Percentiles rank a stretch among this genome's conserved stretches.
These are phyloP conservation scores for Protosalanx chinensis DNA, from an alignment of 2,797 vertebrate genomes.

Conservation along the genomic window DNA sequence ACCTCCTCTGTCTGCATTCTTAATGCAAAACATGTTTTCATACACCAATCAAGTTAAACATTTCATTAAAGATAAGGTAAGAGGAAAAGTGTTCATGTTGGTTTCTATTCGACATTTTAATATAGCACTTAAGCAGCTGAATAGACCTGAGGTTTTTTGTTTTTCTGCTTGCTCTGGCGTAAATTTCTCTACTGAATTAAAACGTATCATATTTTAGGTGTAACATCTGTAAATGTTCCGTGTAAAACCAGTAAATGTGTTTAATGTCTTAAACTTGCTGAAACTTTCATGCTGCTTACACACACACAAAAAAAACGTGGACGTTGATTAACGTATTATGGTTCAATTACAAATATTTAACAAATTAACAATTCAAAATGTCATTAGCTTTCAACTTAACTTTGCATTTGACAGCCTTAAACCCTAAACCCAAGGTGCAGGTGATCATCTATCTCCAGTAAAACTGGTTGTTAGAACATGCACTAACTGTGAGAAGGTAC, in stretches of 20 bases:
- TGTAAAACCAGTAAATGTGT: background rate
- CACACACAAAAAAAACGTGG: background rate
- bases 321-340: constrained; percentile 16
- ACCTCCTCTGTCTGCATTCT: constrained; percentile 16
- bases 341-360: constrained; percentile 6
- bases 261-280: constrained; percentile 5
- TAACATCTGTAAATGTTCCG: background rate
- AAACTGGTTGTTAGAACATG: constrained; percentile 35
- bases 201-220: background rate
- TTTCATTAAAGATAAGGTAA: constrained; percentile 29
- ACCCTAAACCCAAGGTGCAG: constrained; percentile 27
- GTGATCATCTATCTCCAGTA: constrained; percentile 32
- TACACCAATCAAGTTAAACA: background rate
- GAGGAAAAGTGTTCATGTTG: background rate
- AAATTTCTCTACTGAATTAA: background rate
- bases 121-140: background rate
- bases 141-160: background rate
- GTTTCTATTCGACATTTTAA: no score
- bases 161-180: background rate
- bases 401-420: constrained; percentile 34
- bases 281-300: constrained; percentile 3
- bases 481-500: constrained; percentile 17
- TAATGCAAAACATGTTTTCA: constrained; percentile 34
- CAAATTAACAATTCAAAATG: constrained; percentile 3
- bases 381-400: background rate